A percentile compares a stretch with the other conserved stretches of the same genome.
Evolutionary conservation across 1,140 invertebrate species (phyloP).

Genomic region (Heterodera schachtii): DNA sequence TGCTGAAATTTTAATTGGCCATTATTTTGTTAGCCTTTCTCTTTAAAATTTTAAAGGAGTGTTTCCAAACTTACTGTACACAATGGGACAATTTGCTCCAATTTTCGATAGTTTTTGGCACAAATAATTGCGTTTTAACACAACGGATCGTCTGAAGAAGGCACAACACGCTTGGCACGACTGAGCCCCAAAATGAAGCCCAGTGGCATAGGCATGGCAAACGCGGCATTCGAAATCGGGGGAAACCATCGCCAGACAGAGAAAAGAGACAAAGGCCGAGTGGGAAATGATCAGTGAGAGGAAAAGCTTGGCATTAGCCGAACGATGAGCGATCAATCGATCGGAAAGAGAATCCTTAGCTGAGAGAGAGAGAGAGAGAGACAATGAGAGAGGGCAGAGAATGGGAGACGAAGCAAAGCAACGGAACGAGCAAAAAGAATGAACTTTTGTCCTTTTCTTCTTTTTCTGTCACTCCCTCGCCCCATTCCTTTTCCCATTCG

Average conservation of each 20-base stretch:
- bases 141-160: slow-evolving; percentile 49
- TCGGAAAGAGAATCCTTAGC: background rate
- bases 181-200: slow-evolving; percentile 54
- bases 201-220: slow-evolving; percentile 53
- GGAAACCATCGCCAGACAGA: background rate
- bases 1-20: slow-evolving; percentile 23
- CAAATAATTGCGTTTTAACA: slow-evolving; percentile 37
- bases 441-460: too few species aligned
- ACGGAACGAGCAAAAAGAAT: too few species aligned
- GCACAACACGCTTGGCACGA: slow-evolving; percentile 51
- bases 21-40: background rate
- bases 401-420: too few species aligned
- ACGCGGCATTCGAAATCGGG: slow-evolving; percentile 41
- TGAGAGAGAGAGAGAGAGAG: background rate
- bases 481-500: too few species aligned
- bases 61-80: slow-evolving; percentile 42
- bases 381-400: too few species aligned
- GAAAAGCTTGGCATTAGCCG: background rate
- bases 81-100: slow-evolving; percentile 20
- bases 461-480: too few species aligned
- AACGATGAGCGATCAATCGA: background rate
- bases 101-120: slow-evolving; percentile 20
- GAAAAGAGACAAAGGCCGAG: background rate
- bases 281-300: background rate
- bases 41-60: slow-evolving; percentile 9